Conservation (phyloP, 2,888 invertebrate genomes). For the Strigamia transsilvanica region DNA sequence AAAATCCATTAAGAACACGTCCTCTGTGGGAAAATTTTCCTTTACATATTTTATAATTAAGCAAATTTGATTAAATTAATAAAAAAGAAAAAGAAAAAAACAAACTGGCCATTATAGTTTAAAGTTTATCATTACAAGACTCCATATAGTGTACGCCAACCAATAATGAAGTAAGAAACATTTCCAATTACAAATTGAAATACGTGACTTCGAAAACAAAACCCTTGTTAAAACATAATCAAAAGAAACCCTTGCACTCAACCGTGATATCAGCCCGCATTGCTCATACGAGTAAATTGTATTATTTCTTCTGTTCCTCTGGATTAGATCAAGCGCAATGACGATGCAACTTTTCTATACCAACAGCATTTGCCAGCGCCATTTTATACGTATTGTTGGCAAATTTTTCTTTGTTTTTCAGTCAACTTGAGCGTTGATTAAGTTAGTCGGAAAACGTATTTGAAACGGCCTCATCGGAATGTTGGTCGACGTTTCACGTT, state of each 20-base stretch:
- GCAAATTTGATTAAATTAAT: slow-evolving; percentile 28
- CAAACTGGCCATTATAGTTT: background rate
- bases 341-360: background rate
- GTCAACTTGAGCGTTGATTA: background rate
- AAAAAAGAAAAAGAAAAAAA: background rate
- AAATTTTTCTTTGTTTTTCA: too few species aligned
- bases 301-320: background rate
- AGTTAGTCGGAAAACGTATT: background rate
- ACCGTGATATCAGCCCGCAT: background rate
- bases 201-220: background rate
- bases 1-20: slow-evolving; percentile 23
- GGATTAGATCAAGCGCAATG: slow-evolving; percentile 1
- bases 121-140: too few species aligned
- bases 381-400: background rate
- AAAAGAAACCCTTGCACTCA: background rate
- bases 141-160: too few species aligned
- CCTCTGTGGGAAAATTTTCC: slow-evolving; percentile 10
- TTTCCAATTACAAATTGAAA: background rate
- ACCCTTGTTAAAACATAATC: background rate
- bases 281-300: background rate
- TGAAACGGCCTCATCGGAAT: background rate
- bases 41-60: slow-evolving; percentile 28
- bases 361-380: background rate
- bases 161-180: background rate
- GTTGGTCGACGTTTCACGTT: background rate